These are phyloP conservation scores for Carassius carassius DNA, from an alignment of 2,113 vertebrate genomes.

Conservation along the genomic window DNA sequence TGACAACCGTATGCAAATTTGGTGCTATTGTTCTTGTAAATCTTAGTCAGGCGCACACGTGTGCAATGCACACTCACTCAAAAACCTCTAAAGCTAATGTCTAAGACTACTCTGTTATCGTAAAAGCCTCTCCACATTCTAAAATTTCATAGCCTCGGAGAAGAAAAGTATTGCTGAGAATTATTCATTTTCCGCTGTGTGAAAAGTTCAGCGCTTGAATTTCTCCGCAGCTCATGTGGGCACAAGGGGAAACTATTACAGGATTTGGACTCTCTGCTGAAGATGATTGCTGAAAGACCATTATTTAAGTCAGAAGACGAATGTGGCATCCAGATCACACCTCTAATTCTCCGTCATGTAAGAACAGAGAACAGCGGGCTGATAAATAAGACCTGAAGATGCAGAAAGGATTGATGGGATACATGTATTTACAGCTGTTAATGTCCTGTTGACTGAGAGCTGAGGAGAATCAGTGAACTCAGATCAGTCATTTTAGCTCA, in stretches of 20 bases:
- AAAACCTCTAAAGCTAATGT: conserved; percentile 42
- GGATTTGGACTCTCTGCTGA: conserved; percentile 53
- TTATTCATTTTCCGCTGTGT: conserved; percentile 63
- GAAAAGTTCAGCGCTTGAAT: conserved; percentile 63
- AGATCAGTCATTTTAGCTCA: background rate
- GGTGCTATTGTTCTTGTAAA: conserved; percentile 29
- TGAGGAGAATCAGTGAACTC: background rate
- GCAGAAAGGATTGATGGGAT: conserved; percentile 16
- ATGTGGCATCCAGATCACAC: conserved; percentile 63
- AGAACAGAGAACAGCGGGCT: conserved; percentile 48
- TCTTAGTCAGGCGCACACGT: conserved; percentile 9
- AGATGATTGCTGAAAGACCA: conserved; percentile 60
- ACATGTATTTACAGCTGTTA: background rate
- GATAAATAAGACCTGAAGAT: conserved; percentile 42
- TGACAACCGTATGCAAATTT: conserved; percentile 40
- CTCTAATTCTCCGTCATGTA: conserved; percentile 55
- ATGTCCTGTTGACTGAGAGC: background rate
- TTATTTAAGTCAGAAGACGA: conserved; percentile 70
- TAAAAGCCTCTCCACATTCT: conserved; percentile 53
- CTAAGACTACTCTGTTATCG: conserved; percentile 34
- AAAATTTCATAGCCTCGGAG: conserved; percentile 66
- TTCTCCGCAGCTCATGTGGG: conserved; percentile 58
- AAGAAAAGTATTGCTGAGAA: conserved; percentile 55
- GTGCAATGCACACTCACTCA: background rate
- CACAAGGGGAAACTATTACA: conserved; percentile 66